A percentile compares a stretch with the other conserved stretches of the same genome.
phyloP scores from a whole-genome alignment of 2,797 vertebrate species.

The Fistularia commersonii region DNA sequence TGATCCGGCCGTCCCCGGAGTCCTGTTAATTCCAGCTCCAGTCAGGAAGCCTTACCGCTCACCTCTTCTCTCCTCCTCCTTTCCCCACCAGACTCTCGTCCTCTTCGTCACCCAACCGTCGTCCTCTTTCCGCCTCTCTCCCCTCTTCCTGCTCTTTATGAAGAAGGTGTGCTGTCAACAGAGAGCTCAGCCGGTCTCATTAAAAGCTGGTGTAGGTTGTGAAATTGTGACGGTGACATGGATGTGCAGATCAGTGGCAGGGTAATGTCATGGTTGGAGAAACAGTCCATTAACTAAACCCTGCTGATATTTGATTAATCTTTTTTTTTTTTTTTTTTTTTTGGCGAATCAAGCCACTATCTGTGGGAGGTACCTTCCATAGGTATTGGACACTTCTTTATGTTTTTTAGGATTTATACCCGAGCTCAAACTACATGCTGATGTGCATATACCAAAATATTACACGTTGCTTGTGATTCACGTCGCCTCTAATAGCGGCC shows the following conservation, averaged over 20 bases:
- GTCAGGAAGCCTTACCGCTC: constrained; percentile 65
- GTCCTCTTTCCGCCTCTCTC: constrained; percentile 7
- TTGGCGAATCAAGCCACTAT: too few relatives aligned
- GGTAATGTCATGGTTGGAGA: constrained; percentile 29
- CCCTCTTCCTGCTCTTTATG: constrained; percentile 38
- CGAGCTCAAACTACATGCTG: too few relatives aligned
- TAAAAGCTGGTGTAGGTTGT: constrained; percentile 45
- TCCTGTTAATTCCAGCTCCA: constrained; percentile 78
- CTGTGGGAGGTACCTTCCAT: too few relatives aligned
- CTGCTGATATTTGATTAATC: constrained; percentile 26
- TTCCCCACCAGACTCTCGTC: constrained; percentile 31
- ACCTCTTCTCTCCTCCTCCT: constrained; percentile 58
- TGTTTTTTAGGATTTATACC: too few relatives aligned
- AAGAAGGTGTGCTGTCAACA: constrained; percentile 63
- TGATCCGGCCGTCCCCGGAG: constrained; percentile 70
- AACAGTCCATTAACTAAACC: constrained; percentile 41
- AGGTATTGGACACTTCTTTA: too few relatives aligned
- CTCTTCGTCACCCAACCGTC: constrained; percentile 31
- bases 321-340: too few relatives aligned
- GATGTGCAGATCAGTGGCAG: constrained; percentile 43
- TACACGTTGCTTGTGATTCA: too few relatives aligned
- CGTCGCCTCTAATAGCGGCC: too few relatives aligned
- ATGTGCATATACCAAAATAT: too few relatives aligned
- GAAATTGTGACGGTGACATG: constrained; percentile 43
- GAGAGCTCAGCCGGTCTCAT: constrained; percentile 44